Conservation (phyloP, 2,888 invertebrate genomes). For the Agriopis aurantiaria region DNA sequence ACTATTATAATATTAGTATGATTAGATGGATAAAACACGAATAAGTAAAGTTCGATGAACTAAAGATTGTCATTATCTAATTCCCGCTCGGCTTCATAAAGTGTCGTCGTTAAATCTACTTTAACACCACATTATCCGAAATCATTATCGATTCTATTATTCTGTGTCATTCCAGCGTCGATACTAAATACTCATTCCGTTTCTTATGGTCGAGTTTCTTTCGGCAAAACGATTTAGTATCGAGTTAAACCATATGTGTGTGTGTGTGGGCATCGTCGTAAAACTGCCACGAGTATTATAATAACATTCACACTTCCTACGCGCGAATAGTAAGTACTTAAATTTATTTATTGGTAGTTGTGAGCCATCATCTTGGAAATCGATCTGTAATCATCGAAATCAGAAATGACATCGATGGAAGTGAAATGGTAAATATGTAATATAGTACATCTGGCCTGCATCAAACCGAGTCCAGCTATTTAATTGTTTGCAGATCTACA, state of each 20-base stretch:
- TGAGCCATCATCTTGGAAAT: not conserved
- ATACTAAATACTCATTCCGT: conserved; percentile 8
- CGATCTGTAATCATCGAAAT: not conserved
- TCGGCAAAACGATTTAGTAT: conserved; percentile 23
- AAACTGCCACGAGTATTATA: conserved; percentile 24
- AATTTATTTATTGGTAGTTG: conserved; percentile 4
- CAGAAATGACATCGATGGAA: not conserved
- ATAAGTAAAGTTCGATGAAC: not conserved
- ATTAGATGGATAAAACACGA: too few relatives aligned
- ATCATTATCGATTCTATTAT: conserved; percentile 26
- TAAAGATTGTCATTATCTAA: conserved; percentile 6
- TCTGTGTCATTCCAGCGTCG: conserved; percentile 1
- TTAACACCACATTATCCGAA: conserved; percentile 30
- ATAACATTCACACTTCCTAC: conserved; percentile 24
- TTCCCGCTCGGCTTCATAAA: conserved; percentile 8
- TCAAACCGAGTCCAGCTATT: too few relatives aligned
- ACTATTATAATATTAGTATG: too few relatives aligned
- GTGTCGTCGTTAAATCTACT: conserved; percentile 19
- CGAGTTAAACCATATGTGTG: not conserved
- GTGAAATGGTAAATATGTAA: not conserved
- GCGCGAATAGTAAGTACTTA: not conserved
- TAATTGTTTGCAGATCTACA: too few relatives aligned
- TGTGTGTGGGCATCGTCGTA: conserved; percentile 22
- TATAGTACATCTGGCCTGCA: too few relatives aligned
- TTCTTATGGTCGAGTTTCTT: conserved; percentile 12